These are phyloP conservation scores for Myocastor coypus DNA, from an alignment of 2,113 vertebrate genomes.

Conservation along the genomic window DNA sequence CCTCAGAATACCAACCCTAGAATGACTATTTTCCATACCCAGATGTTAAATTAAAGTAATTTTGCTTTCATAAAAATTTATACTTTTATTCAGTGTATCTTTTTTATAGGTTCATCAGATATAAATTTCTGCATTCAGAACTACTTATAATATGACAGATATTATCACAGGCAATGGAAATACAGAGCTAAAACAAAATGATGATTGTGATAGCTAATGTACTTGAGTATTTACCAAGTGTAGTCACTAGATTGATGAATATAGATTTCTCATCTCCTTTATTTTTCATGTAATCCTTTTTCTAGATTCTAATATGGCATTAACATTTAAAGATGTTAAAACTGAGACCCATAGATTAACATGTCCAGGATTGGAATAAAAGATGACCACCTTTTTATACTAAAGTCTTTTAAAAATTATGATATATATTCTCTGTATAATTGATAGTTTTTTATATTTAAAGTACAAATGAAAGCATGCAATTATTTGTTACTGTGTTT, in stretches of 20 bases:
- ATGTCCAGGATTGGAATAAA: neutral
- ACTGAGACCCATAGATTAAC: neutral
- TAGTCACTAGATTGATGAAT: neutral
- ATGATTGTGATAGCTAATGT: neutral
- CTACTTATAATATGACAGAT: neutral
- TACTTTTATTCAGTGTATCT: neutral
- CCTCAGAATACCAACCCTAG: neutral
- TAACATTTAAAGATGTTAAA: slow-evolving; percentile 44
- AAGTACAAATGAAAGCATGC: neutral
- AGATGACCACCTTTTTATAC: neutral
- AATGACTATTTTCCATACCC: neutral
- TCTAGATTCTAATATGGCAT: neutral
- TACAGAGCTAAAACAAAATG: slow-evolving; percentile 17
- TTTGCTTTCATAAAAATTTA: neutral
- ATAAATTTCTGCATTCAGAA: neutral
- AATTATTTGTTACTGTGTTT: neutral
- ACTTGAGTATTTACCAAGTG: neutral
- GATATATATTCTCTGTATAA: neutral
- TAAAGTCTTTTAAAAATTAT: neutral
- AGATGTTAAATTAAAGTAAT: neutral
- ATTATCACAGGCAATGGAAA: neutral
- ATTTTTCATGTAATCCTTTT: neutral
- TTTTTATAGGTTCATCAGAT: slow-evolving; percentile 28
- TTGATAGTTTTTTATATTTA: neutral
- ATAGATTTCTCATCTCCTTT: neutral